Base-by-base conservation (phyloP, 2,797 vertebrate species). In the Notamacropus eugenii region DNA sequence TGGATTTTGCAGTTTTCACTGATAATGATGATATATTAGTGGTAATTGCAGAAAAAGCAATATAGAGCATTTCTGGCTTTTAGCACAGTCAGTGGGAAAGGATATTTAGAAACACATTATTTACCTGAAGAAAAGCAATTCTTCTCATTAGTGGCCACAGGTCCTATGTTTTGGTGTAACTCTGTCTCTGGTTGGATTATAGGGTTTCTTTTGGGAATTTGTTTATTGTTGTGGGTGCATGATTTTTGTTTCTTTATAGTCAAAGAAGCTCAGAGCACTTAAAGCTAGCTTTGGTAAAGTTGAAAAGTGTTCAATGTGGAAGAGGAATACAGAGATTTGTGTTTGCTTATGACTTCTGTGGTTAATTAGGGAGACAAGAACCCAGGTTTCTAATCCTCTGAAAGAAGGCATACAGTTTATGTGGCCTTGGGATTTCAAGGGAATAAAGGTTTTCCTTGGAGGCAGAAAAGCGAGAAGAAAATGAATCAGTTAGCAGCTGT, bases 1-100 rank as follows among this genome's bases (percentile, higher is more conserved):
- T 94, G 27, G 22, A 92, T 4, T 54, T n/a, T 58, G 29, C 29
- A n/a, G 11, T n/a, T 93, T 93, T 58, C 56, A 52, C 55, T 46
- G 74, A 52, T 92, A 52, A 93, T 93, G 22, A 24, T n/a, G 54
- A 92, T 27, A 54, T 55, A 91, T 54, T 67, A 95, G n/a, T 91
- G 55, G 55, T 91, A 90, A 55, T 40, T 54, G 46, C 16, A 82
- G 34, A 54, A 82, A 93, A 93, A 56, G 4, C 91, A 67, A 54
- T 93, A 34, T 90, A 57, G 92, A 52, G 56, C 46, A 67, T 56
- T 87, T 59, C 12, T 29, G 55, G 74, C 54, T 67, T 57, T 56
- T 46, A 56, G 16, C 5, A 54, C 55, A 34, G 29, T 54, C 57
- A 92, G 0, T 52, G n/a, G 54, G 90, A 92, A 31, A 92, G 40